Evolutionary conservation across 1,140 invertebrate species (phyloP).

Genomic region (Coelopa frigida): DNA sequence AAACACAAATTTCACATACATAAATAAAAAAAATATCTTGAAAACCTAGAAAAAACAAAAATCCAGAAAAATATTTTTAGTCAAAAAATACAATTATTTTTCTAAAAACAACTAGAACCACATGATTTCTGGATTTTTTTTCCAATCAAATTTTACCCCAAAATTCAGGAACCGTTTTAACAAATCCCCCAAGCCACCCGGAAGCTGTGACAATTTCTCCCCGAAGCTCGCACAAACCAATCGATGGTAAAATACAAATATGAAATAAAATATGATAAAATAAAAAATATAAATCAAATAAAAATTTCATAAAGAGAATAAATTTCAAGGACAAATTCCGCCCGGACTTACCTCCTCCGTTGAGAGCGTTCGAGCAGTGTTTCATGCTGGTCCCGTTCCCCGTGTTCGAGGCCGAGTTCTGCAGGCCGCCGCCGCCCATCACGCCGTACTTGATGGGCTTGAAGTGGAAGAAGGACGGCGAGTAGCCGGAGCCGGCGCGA

Average conservation of each 20-base stretch:
- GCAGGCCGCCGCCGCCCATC: conserved; percentile 46
- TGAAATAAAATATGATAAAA: neutral
- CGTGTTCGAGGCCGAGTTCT: conserved; percentile 40
- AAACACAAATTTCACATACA: no score
- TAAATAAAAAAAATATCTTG: neutral
- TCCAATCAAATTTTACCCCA: no score
- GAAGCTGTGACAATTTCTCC: no score
- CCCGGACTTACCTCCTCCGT: conserved; percentile 53
- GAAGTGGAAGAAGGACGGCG: conserved; percentile 85
- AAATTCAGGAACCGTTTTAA: no score
- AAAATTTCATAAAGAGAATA: no score
- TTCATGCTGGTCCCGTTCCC: conserved; percentile 39
- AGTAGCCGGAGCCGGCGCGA: conserved; percentile 72
- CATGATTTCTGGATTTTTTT: neutral
- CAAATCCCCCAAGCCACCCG: no score
- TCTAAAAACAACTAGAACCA: neutral
- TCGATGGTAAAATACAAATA: conserved; percentile 2
- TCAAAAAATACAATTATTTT: neutral
- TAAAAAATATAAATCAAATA: no score
- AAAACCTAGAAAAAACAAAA: conserved; percentile 1
- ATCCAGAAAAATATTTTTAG: neutral
- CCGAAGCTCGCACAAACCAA: no score
- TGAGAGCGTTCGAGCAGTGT: conserved; percentile 49
- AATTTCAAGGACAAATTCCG: no score
- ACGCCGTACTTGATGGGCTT: conserved; percentile 71